These are phyloP conservation scores for Malacosoma neustria DNA, from an alignment of 2,888 invertebrate species.

Conservation along the genomic window DNA sequence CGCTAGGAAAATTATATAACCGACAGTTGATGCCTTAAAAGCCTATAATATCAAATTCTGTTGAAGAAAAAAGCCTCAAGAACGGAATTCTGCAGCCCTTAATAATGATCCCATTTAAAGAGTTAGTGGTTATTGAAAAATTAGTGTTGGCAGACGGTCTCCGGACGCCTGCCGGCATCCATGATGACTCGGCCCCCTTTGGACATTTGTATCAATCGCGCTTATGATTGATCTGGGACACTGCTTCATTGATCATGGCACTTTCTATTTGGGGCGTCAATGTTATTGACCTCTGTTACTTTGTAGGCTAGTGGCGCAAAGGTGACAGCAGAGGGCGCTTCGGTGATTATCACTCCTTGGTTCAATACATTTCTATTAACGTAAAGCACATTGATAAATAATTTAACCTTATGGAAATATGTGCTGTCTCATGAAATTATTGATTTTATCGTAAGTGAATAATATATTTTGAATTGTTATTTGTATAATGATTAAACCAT, in stretches of 20 bases:
- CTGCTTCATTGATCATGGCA: not conserved
- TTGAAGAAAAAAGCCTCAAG: too few relatives aligned
- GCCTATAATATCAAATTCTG: too few relatives aligned
- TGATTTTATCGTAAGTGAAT: too few relatives aligned
- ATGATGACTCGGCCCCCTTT: conserved; percentile 4
- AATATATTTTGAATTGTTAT: too few relatives aligned
- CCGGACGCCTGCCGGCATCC: conserved; percentile 8
- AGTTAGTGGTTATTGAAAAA: conserved; percentile 21
- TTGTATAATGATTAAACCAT: too few relatives aligned
- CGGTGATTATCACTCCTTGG: too few relatives aligned
- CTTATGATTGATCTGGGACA: not conserved
- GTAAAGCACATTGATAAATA: too few relatives aligned
- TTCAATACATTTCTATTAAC: too few relatives aligned
- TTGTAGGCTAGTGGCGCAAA: not conserved
- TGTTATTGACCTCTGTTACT: not conserved
- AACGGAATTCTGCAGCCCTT: not conserved
- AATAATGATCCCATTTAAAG: conserved; percentile 29
- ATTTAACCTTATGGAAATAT: too few relatives aligned
- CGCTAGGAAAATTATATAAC: too few relatives aligned
- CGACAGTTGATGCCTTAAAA: too few relatives aligned
- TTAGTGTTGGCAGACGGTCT: conserved; percentile 20
- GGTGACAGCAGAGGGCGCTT: not conserved
- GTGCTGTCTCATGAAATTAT: too few relatives aligned
- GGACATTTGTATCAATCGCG: conserved; percentile 2
- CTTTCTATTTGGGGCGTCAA: not conserved